Percentiles rank a stretch among this genome's conserved stretches.
Evolutionary conservation across 2,113 vertebrate genomes (phyloP).

Genomic region (Tenrec ecaudatus): DNA sequence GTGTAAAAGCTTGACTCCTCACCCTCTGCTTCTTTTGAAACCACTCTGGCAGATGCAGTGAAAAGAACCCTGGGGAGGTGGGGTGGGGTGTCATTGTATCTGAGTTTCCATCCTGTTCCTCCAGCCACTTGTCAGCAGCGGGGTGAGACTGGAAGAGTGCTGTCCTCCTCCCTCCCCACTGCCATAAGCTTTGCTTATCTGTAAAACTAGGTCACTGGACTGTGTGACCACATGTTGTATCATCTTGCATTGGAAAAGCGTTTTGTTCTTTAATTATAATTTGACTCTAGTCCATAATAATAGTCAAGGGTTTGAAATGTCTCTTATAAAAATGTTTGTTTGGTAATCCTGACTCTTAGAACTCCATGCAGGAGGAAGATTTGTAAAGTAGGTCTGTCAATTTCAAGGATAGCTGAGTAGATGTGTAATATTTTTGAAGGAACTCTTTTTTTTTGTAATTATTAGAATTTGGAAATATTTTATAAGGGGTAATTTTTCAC

Average conservation of each 20-base stretch:
- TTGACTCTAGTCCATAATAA: not conserved
- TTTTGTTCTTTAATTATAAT: not conserved
- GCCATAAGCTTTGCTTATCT: not conserved
- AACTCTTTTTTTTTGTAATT: not conserved
- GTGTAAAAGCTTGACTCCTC: not conserved
- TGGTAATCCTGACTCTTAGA: not conserved
- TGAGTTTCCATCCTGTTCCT: not conserved
- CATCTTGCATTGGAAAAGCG: not conserved
- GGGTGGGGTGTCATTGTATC: not conserved
- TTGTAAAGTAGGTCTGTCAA: not conserved
- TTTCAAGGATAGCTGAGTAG: not conserved
- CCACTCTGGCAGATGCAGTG: not conserved
- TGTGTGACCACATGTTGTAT: not conserved
- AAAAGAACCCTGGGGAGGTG: not conserved
- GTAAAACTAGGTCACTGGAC: not conserved
- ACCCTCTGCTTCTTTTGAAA: not conserved
- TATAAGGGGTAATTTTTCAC: not conserved
- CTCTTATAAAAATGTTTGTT: not conserved
- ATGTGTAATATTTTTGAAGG: not conserved
- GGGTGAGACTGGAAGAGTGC: too few relatives aligned
- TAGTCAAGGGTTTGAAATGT: not conserved
- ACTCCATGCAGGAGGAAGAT: not conserved
- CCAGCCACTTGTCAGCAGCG: rapidly evolving
- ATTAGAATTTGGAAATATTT: not conserved
- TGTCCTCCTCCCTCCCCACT: not conserved